These are phyloP conservation scores for Borostomias antarcticus DNA, from an alignment of 2,797 vertebrate genomes.

Conservation along the genomic window DNA sequence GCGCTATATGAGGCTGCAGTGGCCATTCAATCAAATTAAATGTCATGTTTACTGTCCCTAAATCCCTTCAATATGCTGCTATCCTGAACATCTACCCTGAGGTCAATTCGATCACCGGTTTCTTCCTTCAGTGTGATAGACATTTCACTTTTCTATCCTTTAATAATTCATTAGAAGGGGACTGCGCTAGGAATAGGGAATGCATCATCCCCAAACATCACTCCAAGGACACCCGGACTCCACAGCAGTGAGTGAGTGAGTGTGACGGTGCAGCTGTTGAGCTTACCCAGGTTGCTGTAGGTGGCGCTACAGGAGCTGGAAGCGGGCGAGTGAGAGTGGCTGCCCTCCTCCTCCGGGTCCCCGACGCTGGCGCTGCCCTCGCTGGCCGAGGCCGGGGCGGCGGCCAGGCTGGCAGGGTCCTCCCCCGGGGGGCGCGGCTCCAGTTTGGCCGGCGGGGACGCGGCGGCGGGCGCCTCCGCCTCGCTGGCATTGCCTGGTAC, in stretches of 20 bases:
- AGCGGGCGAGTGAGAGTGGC: constrained; percentile 75
- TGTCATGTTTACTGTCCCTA: neutral
- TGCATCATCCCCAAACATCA: too few species aligned
- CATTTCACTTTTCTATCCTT: too few species aligned
- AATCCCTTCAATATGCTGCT: neutral
- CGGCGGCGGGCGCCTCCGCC: constrained; percentile 66
- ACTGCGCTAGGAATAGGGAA: neutral
- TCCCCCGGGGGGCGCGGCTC: constrained; percentile 62
- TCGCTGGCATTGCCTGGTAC: constrained; percentile 73
- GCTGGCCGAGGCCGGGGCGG: constrained; percentile 56
- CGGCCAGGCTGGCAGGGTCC: constrained; percentile 48
- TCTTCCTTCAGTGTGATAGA: too few species aligned
- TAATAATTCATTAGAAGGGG: neutral
- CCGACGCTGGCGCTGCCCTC: constrained; percentile 63
- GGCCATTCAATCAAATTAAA: neutral
- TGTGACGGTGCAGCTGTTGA: neutral
- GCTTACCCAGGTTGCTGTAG: constrained; percentile 94
- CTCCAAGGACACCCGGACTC: neutral
- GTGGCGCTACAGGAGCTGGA: constrained; percentile 89
- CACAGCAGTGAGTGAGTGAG: neutral
- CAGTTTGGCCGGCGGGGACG: constrained; percentile 73
- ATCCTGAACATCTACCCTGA: too few species aligned
- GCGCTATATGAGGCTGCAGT: neutral
- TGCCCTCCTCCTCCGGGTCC: constrained; percentile 74
- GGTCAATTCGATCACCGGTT: too few species aligned